Base-by-base conservation (phyloP, 92 coral and sea anemone species). In the Paragorgia papillata region DNA sequence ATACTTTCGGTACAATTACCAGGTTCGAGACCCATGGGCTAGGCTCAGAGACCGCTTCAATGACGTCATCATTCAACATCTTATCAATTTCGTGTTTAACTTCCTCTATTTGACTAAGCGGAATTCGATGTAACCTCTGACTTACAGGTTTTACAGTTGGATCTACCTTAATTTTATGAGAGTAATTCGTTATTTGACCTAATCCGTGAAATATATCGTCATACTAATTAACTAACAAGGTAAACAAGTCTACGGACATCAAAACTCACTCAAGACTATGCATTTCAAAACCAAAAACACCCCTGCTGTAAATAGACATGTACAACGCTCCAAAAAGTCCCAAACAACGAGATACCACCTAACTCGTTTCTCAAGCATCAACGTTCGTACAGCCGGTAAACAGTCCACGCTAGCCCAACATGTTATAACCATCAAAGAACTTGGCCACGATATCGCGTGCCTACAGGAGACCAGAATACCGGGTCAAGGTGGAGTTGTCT, bases 1-100 rank as follows among this genome's bases (percentile, higher is more conserved):
- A 81, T 66, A 73, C 61, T 26, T 80, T 81, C 14, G 82, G 85
- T 22, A 81, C 84, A 0, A 77, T 44, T 0, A 62, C 80, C 29
- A 70, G n/a, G 34, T 78, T 84, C 0, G 84, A 84, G 13, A 73
- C 88, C 81, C 84, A 79, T 1, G 84, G 84, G 31, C 81, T 62
- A 10, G 84, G 67, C 29, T 78, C 80, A 15, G 66, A 59, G 50
- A 62, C 76, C 68, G 62, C 82, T 40, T 82, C 86, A 51, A 82
- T 77, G 17, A 77, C 29, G 17, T 84, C 83, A n/a, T 77, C 55
- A 27, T 77, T 74, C 13, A 83, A 35, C 87, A 82, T 66, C n/a
- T 39, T 83, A 35, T 77, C 43, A 4, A 37, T 37, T 37, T 37
- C 43, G 43, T 37, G 4, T 4, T 37, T 37, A 37, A 37, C 10